phyloP scores from a whole-genome alignment of 1,140 invertebrate species.

The Hycleus phaleratus region DNA sequence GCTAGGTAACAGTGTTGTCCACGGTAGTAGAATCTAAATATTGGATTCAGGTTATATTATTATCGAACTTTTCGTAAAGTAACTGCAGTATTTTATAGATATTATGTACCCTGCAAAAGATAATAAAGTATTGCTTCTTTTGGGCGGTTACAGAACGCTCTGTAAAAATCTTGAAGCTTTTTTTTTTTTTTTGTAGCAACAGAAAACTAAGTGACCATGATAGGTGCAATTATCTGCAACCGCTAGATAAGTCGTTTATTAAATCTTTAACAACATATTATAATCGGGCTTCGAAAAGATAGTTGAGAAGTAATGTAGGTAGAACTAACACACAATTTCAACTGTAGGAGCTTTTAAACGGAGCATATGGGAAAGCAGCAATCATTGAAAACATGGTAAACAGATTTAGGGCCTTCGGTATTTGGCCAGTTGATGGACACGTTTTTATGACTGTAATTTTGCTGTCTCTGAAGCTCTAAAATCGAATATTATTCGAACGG shows the following conservation, averaged over 20 bases:
- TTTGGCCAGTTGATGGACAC: conserved; percentile 26
- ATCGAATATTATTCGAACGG: no score
- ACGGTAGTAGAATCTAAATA: conserved; percentile 15
- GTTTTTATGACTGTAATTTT: no score
- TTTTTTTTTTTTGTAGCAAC: no score
- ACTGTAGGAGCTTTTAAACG: conserved; percentile 30
- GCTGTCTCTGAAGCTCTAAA: no score
- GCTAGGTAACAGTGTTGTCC: conserved; percentile 11
- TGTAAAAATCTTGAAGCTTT: no score
- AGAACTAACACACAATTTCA: conserved; percentile 32
- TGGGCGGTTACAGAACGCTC: conserved; percentile 30
- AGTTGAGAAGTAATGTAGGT: conserved; percentile 32
- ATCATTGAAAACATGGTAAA: conserved; percentile 27
- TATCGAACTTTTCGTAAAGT: conserved; percentile 18
- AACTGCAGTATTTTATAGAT: conserved; percentile 24
- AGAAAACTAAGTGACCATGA: no score
- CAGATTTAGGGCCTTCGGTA: conserved; percentile 29
- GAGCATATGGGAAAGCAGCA: conserved; percentile 35
- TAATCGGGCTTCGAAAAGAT: neutral
- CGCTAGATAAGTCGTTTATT: no score
- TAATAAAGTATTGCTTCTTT: conserved; percentile 25
- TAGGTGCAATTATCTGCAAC: no score
- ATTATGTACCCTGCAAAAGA: conserved; percentile 16
- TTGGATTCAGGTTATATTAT: conserved; percentile 29
- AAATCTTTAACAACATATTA: no score